Evolutionary conservation across 2,797 vertebrate genomes (phyloP).

Genomic region (Emys orbicularis): DNA sequence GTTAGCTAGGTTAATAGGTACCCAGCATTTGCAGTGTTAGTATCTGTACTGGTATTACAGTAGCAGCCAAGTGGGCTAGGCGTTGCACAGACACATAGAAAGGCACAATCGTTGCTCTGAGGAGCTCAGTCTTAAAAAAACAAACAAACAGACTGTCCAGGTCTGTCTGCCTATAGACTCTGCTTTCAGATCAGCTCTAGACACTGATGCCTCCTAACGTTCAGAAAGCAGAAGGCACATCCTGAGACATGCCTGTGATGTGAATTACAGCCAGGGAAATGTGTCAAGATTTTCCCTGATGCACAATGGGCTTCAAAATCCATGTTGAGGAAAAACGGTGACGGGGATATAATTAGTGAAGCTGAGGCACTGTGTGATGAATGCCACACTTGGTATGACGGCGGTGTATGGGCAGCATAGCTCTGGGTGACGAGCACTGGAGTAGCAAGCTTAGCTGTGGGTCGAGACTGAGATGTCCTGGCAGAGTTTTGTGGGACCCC

Average conservation of each 20-base stretch:
- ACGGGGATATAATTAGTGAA: no score
- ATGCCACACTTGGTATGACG: no score
- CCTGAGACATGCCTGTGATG: background rate
- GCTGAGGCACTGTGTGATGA: no score
- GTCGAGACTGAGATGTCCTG: no score
- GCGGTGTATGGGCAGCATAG: no score
- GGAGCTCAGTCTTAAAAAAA: background rate
- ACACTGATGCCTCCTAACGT: background rate
- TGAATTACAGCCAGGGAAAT: accelerated
- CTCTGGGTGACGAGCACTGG: no score
- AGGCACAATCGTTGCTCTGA: background rate
- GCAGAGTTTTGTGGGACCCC: no score
- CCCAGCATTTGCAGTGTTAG: background rate
- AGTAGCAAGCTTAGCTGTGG: no score
- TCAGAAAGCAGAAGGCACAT: background rate
- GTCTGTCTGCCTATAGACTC: background rate
- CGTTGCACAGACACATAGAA: background rate
- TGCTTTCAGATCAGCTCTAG: background rate
- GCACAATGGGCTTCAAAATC: no score
- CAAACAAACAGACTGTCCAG: background rate
- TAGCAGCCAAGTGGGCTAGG: background rate
- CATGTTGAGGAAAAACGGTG: no score
- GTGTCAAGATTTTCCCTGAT: background rate
- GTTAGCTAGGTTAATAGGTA: no score
- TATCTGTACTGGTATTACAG: background rate